Conservation (phyloP, 2,113 vertebrate species). For the Brienomyrus longianalis region DNA sequence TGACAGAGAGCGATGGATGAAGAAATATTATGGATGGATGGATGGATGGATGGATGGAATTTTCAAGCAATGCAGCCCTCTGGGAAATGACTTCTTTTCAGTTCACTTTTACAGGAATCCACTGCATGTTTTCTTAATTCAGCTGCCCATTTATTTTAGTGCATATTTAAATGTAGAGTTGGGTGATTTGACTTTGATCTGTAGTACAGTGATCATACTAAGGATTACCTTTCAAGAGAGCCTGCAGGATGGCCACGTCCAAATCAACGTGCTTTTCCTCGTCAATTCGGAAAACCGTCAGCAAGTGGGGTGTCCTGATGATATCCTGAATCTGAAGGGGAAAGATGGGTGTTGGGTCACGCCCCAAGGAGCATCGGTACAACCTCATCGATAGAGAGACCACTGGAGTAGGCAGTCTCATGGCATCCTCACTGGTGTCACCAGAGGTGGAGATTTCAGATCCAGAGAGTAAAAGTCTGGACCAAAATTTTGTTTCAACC, state of each 20-base stretch:
- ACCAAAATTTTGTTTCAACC: neutral
- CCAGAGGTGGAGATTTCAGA: neutral
- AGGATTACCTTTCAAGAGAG: conserved; percentile 80
- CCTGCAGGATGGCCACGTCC: conserved; percentile 90
- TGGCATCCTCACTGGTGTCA: neutral
- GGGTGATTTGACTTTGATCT: neutral
- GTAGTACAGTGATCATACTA: neutral
- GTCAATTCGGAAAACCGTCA: conserved; percentile 78
- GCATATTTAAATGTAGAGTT: neutral
- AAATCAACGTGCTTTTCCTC: conserved; percentile 73
- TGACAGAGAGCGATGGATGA: neutral
- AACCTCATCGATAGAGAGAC: neutral
- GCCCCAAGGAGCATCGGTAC: neutral
- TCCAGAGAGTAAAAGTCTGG: neutral
- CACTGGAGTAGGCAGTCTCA: neutral
- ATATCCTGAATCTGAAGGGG: conserved; percentile 86
- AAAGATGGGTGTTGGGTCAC: neutral
- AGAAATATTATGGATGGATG: neutral
- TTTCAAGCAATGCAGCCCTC: neutral
- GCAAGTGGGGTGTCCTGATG: conserved; percentile 67
- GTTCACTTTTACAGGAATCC: neutral
- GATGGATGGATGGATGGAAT: no score
- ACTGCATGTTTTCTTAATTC: neutral
- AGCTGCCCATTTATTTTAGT: neutral
- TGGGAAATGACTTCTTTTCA: neutral